phyloP scores from a whole-genome alignment of 2,113 vertebrate species.

The Urocolius indicus region DNA sequence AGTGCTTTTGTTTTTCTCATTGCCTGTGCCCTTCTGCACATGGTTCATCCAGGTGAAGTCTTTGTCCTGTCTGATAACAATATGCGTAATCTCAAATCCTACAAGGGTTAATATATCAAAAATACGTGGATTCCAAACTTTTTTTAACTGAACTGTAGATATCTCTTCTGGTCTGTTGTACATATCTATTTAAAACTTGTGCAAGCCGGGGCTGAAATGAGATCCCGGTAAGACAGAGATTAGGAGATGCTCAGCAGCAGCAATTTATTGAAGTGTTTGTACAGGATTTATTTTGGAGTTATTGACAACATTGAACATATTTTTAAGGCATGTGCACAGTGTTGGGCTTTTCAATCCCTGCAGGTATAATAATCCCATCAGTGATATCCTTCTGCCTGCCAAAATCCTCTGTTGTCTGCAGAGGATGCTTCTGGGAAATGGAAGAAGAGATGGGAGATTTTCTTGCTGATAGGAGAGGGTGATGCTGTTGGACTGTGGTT shows the following conservation, averaged over 20 bases:
- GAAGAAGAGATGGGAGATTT: not conserved
- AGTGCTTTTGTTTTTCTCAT: accelerated
- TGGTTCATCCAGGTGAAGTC: not conserved
- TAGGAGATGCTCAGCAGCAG: not conserved
- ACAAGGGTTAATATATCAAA: not conserved
- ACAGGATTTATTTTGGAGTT: not conserved
- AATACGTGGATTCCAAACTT: not conserved
- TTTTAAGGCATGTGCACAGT: not conserved
- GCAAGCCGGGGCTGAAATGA: not conserved
- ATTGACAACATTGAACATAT: not conserved
- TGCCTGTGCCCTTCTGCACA: not conserved
- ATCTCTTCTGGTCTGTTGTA: not conserved
- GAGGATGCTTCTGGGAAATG: not conserved
- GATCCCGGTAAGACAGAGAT: not conserved
- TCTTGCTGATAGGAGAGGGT: not conserved
- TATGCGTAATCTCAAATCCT: not conserved
- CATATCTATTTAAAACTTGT: not conserved
- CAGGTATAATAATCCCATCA: not conserved
- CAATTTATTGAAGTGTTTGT: not conserved
- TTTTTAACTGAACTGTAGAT: not conserved
- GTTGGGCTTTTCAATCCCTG: not conserved
- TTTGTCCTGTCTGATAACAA: not conserved
- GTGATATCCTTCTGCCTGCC: not conserved
- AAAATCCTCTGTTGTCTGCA: not conserved
- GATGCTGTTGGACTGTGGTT: not conserved